Evolutionary conservation across 2,888 invertebrate genomes (phyloP), one percentile per base, ranked within the genome.

Genomic region (Melolontha melolontha): DNA sequence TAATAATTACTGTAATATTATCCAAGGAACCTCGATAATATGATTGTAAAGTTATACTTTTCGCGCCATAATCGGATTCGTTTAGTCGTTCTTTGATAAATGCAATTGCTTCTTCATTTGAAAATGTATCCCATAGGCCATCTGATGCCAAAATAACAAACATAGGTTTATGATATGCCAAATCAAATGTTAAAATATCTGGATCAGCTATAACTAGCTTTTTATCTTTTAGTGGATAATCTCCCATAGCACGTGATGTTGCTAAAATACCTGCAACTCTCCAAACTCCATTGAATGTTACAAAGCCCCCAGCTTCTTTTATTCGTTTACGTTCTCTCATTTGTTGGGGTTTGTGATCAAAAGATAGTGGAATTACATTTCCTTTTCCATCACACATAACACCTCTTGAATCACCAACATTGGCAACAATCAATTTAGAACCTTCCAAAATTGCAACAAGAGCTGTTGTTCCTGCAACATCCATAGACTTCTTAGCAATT

Each of bases 311-410:
- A 27, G 97, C 97, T 79, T 96, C 95, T 79, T 94, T 93, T 76
- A 98, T 98, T 72, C 97, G 88, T 79, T 92, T 94, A 67, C 92
- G 90, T 85, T 98, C 97, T 75, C 95, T 89, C 86, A 95, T 95
- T 88, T 96, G 95, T 80, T 96, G 95, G 42, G 98, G 98, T 85
- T 98, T 98, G 82, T 98, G 98, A 83, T 98, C 98, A 82, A 95
- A 95, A 1, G 97, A 97, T 6, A 98, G 85, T 11, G 95, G 96
- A 75, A 96, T 94, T 0, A 94, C 94, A 81, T 93, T 93, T 41
- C 96, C 96, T 78, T 92, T 90, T 54, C 88, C 88, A 83, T 97
- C 96, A 83, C 96, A 97, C 92, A 97, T 94, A 0, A 97, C 97
- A 29, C 96, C 98, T 72, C 98, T 87, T 0, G 97, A 97, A 83